Percentiles rank a stretch among this genome's conserved stretches.
These are phyloP conservation scores for Rousettus madagascariensis DNA, from an alignment of 2,797 vertebrate species.

Conservation along the genomic window DNA sequence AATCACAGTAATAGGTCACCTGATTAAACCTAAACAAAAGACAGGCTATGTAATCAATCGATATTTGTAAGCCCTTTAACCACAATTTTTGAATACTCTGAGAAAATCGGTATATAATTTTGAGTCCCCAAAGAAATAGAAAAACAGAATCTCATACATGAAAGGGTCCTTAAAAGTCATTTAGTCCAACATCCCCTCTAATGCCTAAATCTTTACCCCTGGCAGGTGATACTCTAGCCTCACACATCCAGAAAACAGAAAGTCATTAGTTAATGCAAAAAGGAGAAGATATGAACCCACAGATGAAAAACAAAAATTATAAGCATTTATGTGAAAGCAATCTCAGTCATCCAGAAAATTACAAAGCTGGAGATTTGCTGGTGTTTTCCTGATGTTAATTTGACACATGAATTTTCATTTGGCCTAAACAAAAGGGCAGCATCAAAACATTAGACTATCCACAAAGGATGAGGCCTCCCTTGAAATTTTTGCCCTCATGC, in stretches of 20 bases:
- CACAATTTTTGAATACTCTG: not conserved
- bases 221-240: not conserved
- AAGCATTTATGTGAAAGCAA: not conserved
- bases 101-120: constrained; percentile 36
- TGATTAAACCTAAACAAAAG: constrained; percentile 7
- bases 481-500: not conserved
- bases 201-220: not conserved
- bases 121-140: constrained; percentile 3
- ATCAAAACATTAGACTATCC: not conserved
- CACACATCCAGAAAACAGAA: not conserved
- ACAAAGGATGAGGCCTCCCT: not conserved
- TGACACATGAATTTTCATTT: not conserved
- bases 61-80: not conserved
- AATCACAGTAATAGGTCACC: not conserved
- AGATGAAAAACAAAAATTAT: constrained; percentile 31
- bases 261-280: constrained; percentile 8
- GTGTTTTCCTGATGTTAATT: not conserved
- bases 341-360: constrained; percentile 55
- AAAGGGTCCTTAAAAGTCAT: not conserved
- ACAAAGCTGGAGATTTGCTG: not conserved
- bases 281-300: not conserved
- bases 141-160: not conserved
- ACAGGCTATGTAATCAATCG: not conserved
- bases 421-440: not conserved
- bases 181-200: not conserved